Base-by-base conservation (phyloP, 1,140 invertebrate genomes). In the Drosophila pseudoananassae region DNA sequence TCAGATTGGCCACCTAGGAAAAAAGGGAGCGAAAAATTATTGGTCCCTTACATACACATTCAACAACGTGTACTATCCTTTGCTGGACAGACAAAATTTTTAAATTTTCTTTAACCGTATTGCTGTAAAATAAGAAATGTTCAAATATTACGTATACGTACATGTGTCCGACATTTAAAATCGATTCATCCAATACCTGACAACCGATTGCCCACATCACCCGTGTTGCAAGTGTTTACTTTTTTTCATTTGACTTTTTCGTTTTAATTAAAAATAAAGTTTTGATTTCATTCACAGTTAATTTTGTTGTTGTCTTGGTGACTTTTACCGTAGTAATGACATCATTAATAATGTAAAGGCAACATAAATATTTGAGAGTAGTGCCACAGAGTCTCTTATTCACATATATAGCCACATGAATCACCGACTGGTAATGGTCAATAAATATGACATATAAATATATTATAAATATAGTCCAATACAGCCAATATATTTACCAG, bases 291-390 rank as follows among this genome's bases (percentile, higher is more conserved):
- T 73, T 69, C 40, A 38, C 73, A 45, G 57, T 77, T 81, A 36
- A 80, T 63, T 76, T 64, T 57, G 54, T 53, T 80, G 47, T 55
- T 82, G 69, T 75, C 75, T 78, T 87, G 69, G 87, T 85, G 74
- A 78, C 78, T 85, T 75, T 82, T 64, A 49, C 60, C 68, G 33
- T 66, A 65, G 68, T 73, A 87, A 76, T 82, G 65, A 68, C 69
- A 87, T 78, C 60, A 78, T 87, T 87, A 81, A 82, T 66, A 63
- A 51, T 78, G 47, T 58, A 75, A 63, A 46, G 59, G 52, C 69
- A 60, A 50, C 58, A 80, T 85, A 52, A 79, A 84, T 81, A 85
- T 88, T 60, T 70, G 45, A 63, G 49, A 60, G 64, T 54, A 40
- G 46, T 43, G 17, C 36, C 10, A 46, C 45, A 74, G 54, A 74